These are phyloP conservation scores for Drosophila merina DNA, from an alignment of 2,888 invertebrate genomes.

Conservation along the genomic window DNA sequence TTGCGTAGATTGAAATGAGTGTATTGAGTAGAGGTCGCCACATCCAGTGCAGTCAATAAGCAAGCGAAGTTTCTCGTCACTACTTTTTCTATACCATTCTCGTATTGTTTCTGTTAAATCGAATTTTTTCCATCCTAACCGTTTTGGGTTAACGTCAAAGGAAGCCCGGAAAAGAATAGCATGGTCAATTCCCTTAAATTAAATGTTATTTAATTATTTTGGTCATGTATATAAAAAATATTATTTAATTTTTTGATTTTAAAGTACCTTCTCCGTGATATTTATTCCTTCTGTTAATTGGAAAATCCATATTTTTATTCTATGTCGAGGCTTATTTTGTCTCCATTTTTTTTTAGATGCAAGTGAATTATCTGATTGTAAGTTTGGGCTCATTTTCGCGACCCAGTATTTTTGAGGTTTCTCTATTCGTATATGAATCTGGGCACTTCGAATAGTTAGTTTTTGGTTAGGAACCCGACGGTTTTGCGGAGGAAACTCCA, in stretches of 20 bases:
- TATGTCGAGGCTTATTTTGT: constrained; percentile 43
- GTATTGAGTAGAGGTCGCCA: constrained; percentile 89
- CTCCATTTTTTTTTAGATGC: constrained; percentile 40
- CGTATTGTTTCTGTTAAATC: constrained; percentile 92
- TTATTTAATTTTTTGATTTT: no score
- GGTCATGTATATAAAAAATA: neutral
- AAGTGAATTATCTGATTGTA: constrained; percentile 31
- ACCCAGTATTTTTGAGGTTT: constrained; percentile 37
- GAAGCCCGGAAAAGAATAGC: constrained; percentile 86
- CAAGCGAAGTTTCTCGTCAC: constrained; percentile 87
- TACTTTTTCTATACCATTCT: constrained; percentile 86
- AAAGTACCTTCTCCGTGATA: constrained; percentile 74
- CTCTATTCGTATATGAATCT: constrained; percentile 88
- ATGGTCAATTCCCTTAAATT: constrained; percentile 86
- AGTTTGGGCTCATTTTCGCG: constrained; percentile 15
- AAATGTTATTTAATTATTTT: neutral
- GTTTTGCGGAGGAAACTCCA: constrained; percentile 92
- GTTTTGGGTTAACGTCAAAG: constrained; percentile 86
- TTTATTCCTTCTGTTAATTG: constrained; percentile 70
- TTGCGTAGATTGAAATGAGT: constrained; percentile 84
- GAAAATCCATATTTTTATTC: constrained; percentile 82
- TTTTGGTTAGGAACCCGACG: constrained; percentile 85
- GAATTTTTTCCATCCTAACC: constrained; percentile 93
- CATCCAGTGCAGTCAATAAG: constrained; percentile 94
- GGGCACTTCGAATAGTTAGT: constrained; percentile 90